A percentile compares a stretch with the other conserved stretches of the same genome.
Evolutionary conservation across 2,797 vertebrate genomes (phyloP).

Genomic region (Limosa lapponica): DNA sequence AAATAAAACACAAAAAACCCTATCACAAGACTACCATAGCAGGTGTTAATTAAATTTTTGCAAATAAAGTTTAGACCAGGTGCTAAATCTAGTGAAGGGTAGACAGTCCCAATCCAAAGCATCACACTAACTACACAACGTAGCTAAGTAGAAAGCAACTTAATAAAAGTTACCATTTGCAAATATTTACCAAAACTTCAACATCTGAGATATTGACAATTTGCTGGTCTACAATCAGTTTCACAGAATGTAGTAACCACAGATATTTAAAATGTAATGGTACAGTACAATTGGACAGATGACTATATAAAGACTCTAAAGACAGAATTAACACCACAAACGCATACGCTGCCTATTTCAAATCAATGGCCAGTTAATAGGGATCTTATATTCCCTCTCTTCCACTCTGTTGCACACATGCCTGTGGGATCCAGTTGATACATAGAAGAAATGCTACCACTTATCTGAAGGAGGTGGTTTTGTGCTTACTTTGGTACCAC

Average conservation of each 20-base stretch:
- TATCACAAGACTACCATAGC: background rate
- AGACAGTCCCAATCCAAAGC: background rate
- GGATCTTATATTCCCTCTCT: background rate
- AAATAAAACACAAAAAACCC: background rate
- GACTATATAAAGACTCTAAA: background rate
- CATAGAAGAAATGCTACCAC: background rate
- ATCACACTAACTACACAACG: background rate
- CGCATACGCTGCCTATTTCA: background rate
- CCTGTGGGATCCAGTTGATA: background rate
- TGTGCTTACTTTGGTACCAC: rapidly evolving
- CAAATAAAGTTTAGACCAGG: background rate
- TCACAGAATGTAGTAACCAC: background rate
- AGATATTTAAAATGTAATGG: background rate
- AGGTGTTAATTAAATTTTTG: background rate
- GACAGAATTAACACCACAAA: background rate
- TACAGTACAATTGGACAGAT: background rate
- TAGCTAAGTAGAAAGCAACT: background rate
- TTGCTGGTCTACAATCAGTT: background rate
- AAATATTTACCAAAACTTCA: background rate
- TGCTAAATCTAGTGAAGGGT: background rate
- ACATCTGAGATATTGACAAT: background rate
- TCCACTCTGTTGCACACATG: background rate
- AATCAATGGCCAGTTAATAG: background rate
- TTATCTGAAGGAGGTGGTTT: background rate
- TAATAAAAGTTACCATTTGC: background rate